phyloP scores from a whole-genome alignment of 1,140 invertebrate genomes.

The Epicauta chinensis region DNA sequence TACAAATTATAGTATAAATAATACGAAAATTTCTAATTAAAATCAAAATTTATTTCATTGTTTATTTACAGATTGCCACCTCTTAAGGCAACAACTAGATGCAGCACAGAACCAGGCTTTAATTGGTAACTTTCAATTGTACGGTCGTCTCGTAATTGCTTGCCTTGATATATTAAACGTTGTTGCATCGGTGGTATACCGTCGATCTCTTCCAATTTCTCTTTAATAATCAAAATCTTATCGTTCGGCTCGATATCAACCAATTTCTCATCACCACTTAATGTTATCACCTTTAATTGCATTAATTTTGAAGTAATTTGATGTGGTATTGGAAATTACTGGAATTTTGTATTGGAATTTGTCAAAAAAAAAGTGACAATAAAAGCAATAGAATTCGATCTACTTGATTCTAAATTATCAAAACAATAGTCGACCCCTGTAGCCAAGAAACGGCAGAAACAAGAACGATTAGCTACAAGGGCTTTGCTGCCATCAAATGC shows the following conservation, averaged over 20 bases:
- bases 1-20: conserved; percentile 13
- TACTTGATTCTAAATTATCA: no score
- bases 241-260: conserved; percentile 34
- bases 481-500: no score
- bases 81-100: conserved; percentile 33
- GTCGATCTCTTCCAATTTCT: conserved; percentile 33
- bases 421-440: no score
- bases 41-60: conserved; percentile 10
- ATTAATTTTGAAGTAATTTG: conserved; percentile 9
- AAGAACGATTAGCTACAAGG: no score
- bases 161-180: conserved; percentile 33
- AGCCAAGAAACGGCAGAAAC: no score
- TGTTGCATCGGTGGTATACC: conserved; percentile 34
- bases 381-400: no score
- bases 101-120: conserved; percentile 28
- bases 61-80: conserved; percentile 11
- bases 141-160: conserved; percentile 32
- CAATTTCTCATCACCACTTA: conserved; percentile 30
- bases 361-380: no score
- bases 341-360: no score
- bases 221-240: conserved; percentile 29
- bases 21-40: conserved; percentile 6
- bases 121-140: conserved; percentile 34
- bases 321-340: no score
- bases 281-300: conserved; percentile 23